Base-by-base conservation (phyloP, 2,797 vertebrate genomes). In the Platalea minor region DNA sequence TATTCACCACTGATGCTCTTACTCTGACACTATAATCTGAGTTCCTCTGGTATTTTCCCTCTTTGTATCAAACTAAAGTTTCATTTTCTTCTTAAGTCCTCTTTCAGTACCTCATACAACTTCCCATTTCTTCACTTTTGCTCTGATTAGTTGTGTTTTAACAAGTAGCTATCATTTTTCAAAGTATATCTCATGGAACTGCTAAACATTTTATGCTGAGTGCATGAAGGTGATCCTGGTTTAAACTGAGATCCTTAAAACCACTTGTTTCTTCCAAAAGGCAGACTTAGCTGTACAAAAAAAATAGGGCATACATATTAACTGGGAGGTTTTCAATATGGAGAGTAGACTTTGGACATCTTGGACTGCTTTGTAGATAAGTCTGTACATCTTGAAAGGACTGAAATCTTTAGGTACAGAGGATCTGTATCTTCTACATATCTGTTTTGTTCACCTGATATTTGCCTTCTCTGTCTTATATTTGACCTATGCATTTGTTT, bases 261-360 rank as follows among this genome's bases (percentile, higher is more conserved):
- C 8, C 13, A 25, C 13, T 41, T 65, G 11, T 56, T 85, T 81
- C 21, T 75, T 77, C 57, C 37, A 56, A 72, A 67, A 77, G 33
- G 7, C 23, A 85, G 53, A 24, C 5, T 31, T 45, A 70, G 46
- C 15, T 45, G 13, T 43, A 56, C 14, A 11, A 54, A 77, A 82
- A 65, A 39, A 19, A 26, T 13, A 72, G 12, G 3, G 4, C 5
- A 33, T 35, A 56, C 7, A 16, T 21, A 37, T 54, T 75, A 54
- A 37, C 23, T 31, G 51, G 3, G 24, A 51, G 35, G 6, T 56
- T 83, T 91, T 70, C 20, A 41, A 17, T 33, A n/a, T 18, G 20
- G 4, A 57, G 17, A 0, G 0, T 17, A 70, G n/a, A 46, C 6
- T 81, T 76, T 56, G 18, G 21, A 35, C 9, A 23, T 37, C 37